These are phyloP conservation scores for Venustaconcha ellipsiformis DNA, from an alignment of 1,140 invertebrate species.

Conservation along the genomic window DNA sequence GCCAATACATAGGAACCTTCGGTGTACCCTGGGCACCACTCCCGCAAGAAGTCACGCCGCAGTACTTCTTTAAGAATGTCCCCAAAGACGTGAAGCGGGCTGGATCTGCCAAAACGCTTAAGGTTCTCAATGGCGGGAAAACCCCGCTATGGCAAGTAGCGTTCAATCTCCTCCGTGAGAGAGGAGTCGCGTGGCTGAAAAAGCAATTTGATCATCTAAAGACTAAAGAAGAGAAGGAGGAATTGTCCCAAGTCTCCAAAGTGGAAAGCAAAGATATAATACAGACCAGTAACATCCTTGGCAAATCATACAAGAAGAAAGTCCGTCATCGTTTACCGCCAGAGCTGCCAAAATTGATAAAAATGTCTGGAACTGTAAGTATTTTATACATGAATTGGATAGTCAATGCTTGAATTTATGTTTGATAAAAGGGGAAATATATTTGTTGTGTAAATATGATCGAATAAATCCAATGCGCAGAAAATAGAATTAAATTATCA, in stretches of 20 bases:
- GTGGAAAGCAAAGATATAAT: background rate
- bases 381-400: background rate
- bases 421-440: too few species aligned
- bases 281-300: constrained; percentile 41
- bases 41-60: constrained; percentile 10
- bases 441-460: too few species aligned
- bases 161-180: constrained; percentile 22
- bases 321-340: constrained; percentile 42
- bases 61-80: constrained; percentile 25
- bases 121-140: constrained; percentile 44
- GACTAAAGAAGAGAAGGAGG: constrained; percentile 5
- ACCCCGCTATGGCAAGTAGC: constrained; percentile 34
- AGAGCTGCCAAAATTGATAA: constrained; percentile 39
- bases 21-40: constrained; percentile 43
- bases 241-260: background rate
- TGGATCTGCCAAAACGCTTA: constrained; percentile 45
- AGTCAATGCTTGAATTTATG: background rate
- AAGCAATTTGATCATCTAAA: constrained; percentile 34
- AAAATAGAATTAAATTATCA: too few species aligned
- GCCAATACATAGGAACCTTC: constrained; percentile 51
- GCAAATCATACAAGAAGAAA: constrained; percentile 46
- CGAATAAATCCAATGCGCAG: too few species aligned
- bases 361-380: constrained; percentile 42
- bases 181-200: constrained; percentile 24
- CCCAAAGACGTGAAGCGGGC: constrained; percentile 41